These are phyloP conservation scores for Drosophila gaucha DNA, from an alignment of 2,888 invertebrate genomes.

Conservation along the genomic window DNA sequence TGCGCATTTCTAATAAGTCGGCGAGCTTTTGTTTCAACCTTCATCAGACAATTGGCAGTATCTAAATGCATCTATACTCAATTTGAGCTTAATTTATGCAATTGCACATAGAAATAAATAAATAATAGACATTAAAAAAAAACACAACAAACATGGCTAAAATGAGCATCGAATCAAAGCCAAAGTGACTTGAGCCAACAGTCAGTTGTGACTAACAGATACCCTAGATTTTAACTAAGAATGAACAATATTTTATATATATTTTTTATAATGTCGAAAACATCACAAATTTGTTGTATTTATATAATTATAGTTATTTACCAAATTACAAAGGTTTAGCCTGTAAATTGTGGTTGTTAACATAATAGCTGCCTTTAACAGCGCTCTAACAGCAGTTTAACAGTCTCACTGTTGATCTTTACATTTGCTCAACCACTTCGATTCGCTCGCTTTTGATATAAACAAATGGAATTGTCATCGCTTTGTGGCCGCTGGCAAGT, in stretches of 20 bases:
- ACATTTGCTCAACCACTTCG: conserved; percentile 17
- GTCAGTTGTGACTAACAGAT: neutral
- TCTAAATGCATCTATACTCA: conserved; percentile 36
- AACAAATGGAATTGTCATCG: conserved; percentile 68
- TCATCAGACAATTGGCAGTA: conserved; percentile 37
- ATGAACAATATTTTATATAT: neutral
- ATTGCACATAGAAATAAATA: conserved; percentile 49
- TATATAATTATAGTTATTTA: neutral
- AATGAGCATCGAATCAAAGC: conserved; percentile 41
- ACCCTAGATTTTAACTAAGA: too few species aligned
- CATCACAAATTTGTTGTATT: neutral
- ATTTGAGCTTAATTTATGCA: conserved; percentile 61
- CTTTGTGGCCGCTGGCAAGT: conserved; percentile 60
- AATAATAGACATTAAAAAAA: conserved; percentile 40
- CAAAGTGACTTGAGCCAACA: conserved; percentile 1
- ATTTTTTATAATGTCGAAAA: neutral
- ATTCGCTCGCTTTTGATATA: conserved; percentile 54
- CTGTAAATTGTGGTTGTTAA: too few species aligned
- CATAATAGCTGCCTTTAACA: conserved; percentile 14
- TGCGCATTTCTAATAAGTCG: conserved; percentile 74
- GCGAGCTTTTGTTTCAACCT: conserved; percentile 37
- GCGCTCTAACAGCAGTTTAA: conserved; percentile 10
- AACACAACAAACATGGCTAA: conserved; percentile 23
- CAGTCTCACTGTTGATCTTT: conserved; percentile 11
- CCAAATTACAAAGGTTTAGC: too few species aligned